Evolutionary conservation across 2,113 vertebrate species (phyloP).

Genomic region (Nibea albiflora): DNA sequence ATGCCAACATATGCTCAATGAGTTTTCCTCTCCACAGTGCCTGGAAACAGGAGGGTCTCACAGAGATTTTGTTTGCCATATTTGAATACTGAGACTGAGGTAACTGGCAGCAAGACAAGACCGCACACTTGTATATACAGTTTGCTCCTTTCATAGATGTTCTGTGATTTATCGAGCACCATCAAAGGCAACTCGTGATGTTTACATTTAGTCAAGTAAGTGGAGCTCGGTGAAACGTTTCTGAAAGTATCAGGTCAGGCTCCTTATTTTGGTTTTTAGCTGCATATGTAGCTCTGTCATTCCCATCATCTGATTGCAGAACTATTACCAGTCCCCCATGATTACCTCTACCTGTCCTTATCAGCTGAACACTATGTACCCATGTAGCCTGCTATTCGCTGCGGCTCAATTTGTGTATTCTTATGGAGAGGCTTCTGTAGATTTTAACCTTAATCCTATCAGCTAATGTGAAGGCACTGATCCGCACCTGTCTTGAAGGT

Average conservation of each 20-base stretch:
- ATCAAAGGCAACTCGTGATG: slow-evolving; percentile 11
- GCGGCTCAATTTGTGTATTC: slow-evolving; percentile 72
- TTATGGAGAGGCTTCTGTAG: slow-evolving; percentile 80
- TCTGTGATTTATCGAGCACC: slow-evolving; percentile 15
- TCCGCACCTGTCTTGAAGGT: slow-evolving; percentile 84
- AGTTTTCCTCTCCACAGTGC: slow-evolving; percentile 62
- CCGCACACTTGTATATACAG: slow-evolving; percentile 1
- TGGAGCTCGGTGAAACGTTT: slow-evolving; percentile 17
- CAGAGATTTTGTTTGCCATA: slow-evolving; percentile 42
- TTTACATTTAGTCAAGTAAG: slow-evolving; percentile 41
- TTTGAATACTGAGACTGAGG: slow-evolving; percentile 31
- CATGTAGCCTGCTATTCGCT: slow-evolving; percentile 66
- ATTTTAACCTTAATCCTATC: slow-evolving; percentile 85
- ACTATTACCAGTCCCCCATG: slow-evolving; percentile 62
- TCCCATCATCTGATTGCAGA: slow-evolving; percentile 64
- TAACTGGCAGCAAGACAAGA: slow-evolving; percentile 33
- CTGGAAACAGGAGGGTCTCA: slow-evolving; percentile 51
- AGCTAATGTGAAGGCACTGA: slow-evolving; percentile 83
- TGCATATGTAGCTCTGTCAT: slow-evolving; percentile 49
- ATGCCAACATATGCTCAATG: slow-evolving; percentile 74
- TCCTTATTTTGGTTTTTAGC: slow-evolving; percentile 42
- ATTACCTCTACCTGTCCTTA: slow-evolving; percentile 70
- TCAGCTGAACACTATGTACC: slow-evolving; percentile 64
- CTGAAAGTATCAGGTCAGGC: slow-evolving; percentile 9
- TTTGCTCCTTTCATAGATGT: slow-evolving; percentile 3